phyloP scores from a whole-genome alignment of 2,888 invertebrate species.

The Rapana venosa region DNA sequence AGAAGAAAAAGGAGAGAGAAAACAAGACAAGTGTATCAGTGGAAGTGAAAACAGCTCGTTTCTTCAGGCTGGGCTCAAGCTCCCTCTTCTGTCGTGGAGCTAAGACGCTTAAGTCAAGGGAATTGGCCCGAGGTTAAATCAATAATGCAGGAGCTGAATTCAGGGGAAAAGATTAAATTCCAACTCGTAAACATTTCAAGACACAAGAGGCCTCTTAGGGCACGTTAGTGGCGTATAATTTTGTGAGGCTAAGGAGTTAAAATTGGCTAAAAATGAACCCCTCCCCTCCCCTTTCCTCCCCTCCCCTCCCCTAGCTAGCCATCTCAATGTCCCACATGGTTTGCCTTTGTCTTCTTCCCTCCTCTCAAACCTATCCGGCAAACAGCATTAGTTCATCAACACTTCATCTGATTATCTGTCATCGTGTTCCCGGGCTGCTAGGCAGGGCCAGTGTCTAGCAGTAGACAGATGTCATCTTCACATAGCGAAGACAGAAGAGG shows the following conservation, averaged over 20 bases:
- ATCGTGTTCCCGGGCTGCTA: no score
- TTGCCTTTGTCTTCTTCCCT: not conserved
- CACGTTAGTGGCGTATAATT: conserved; percentile 13
- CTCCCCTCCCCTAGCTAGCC: not conserved
- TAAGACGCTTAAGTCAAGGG: conserved; percentile 34
- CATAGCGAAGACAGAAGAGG: no score
- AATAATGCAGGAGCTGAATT: conserved; percentile 30
- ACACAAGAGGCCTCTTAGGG: not conserved
- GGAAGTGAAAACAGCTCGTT: conserved; percentile 15
- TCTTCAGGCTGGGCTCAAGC: not conserved
- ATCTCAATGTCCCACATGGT: not conserved
- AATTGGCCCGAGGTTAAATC: conserved; percentile 25
- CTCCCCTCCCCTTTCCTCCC: not conserved
- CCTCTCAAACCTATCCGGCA: not conserved
- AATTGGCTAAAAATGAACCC: not conserved
- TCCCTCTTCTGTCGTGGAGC: not conserved
- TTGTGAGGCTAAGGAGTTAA: not conserved
- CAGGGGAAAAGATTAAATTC: conserved; percentile 27
- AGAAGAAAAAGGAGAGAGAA: not conserved
- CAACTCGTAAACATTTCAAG: conserved; percentile 26
- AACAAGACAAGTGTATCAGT: not conserved
- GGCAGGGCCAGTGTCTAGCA: no score
- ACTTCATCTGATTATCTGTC: no score
- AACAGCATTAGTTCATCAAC: no score
- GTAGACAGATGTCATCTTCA: no score